phyloP scores from a whole-genome alignment of 2,113 vertebrate species.

The Prionailurus bengalensis region DNA sequence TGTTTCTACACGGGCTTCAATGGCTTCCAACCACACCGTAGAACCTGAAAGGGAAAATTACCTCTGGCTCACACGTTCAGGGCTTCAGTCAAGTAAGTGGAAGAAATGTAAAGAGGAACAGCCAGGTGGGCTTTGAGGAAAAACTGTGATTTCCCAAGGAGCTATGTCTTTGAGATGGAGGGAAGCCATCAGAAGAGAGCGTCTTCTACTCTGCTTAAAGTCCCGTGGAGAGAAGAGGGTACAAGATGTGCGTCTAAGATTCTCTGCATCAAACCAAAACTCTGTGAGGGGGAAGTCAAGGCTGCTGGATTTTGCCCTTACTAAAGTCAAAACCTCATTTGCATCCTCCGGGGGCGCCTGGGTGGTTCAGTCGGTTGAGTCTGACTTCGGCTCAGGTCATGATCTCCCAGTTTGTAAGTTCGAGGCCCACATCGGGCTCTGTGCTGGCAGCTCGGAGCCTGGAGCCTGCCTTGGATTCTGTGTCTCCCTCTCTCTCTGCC shows the following conservation, averaged over 20 bases:
- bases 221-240: neutral
- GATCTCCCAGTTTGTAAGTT: too few relatives aligned
- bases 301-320: neutral
- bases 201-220: neutral
- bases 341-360: too few relatives aligned
- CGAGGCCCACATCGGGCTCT: too few relatives aligned
- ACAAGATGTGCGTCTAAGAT: neutral
- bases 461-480: too few relatives aligned
- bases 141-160: neutral
- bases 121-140: neutral
- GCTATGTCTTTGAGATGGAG: neutral
- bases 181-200: neutral
- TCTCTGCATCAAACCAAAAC: neutral
- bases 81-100: constrained; percentile 13
- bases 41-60: neutral
- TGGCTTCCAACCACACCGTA: neutral
- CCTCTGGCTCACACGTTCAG: neutral
- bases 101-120: neutral
- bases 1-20: neutral
- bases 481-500: too few relatives aligned
- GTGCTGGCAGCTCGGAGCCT: too few relatives aligned
- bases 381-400: too few relatives aligned
- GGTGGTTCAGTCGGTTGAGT: too few relatives aligned
- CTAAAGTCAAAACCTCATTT: neutral
- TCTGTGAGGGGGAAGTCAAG: neutral